These are phyloP conservation scores for Periophthalmus modestus DNA, from an alignment of 2,113 vertebrate species.

Conservation along the genomic window DNA sequence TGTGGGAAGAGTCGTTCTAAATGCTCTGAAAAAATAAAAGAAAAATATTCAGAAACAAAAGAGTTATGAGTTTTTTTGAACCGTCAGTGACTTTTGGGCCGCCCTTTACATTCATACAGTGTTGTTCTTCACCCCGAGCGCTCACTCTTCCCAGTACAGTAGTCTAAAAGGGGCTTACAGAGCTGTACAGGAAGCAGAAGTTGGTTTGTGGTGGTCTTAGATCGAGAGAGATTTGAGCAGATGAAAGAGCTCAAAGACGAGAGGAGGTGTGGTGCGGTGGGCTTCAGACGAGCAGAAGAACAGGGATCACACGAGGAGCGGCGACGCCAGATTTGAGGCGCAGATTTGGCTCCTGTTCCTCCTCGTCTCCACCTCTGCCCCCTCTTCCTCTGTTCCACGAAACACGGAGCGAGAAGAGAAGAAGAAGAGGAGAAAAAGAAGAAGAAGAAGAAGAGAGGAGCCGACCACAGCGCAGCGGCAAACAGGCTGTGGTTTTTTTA, in stretches of 20 bases:
- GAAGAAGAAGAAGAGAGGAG: slow-evolving; percentile 14
- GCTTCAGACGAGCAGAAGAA: slow-evolving; percentile 59
- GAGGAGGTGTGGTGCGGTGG: slow-evolving; percentile 75
- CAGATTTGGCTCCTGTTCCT: slow-evolving; percentile 55
- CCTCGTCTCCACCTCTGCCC: slow-evolving; percentile 74
- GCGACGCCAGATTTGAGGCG: slow-evolving; percentile 75
- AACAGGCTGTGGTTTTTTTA: slow-evolving; percentile 64
- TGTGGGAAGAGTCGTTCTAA: too few species aligned
- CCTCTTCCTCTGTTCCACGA: slow-evolving; percentile 78
- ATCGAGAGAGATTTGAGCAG: slow-evolving; percentile 64
- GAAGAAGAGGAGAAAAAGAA: too few species aligned
- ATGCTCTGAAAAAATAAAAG: too few species aligned
- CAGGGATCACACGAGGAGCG: slow-evolving; percentile 5
- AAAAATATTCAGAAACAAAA: too few species aligned
- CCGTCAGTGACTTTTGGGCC: too few species aligned
- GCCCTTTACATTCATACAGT: too few species aligned
- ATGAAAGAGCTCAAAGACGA: slow-evolving; percentile 49
- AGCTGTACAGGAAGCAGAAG: slow-evolving; percentile 39
- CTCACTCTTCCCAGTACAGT: slow-evolving; percentile 1
- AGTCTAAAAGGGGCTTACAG: not conserved
- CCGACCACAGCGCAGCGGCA: slow-evolving; percentile 62
- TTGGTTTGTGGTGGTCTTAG: slow-evolving; percentile 76
- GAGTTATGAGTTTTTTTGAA: too few species aligned
- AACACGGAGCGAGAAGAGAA: slow-evolving; percentile 65
- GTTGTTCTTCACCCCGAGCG: too few species aligned